Evolutionary conservation across 2,888 invertebrate species (phyloP), one percentile per base, ranked within the genome.

Genomic region (Eutolmus rufibarbis): DNA sequence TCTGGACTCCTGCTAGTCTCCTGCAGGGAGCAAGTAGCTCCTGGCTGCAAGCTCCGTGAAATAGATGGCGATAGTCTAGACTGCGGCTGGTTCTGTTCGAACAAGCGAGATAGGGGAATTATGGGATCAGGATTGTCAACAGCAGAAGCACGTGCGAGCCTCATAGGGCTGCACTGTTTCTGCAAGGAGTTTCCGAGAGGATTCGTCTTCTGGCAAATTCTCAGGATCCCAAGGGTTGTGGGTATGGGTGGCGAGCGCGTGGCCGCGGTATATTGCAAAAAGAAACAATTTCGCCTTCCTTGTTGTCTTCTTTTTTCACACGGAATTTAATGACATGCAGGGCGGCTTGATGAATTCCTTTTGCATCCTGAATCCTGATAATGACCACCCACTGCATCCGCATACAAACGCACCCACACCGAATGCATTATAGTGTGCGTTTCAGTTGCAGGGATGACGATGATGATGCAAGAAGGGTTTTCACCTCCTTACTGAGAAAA

Each of bases 121-220:
- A 34, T 82, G 19, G 66, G 8, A 28, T 12, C 66, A 74, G 56
- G 77, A n/a, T 77, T 82, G 86, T 23, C 43, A 74, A 76, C 16
- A 77, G 77, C 82, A 74, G 40, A 56, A 89, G 87, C 89, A 89
- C 89, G 89, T 88, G 89, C 51, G 86, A 19, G 23, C 86, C 87
- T 89, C 87, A 76, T 87, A 77, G 79, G 88, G 87, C 82, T 19
- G 34, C 37, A 23, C 28, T 78, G 9, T 43, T 23, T 43, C 74
- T 82, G 37, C 57, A 28, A 28, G 23, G 23, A 19, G 43, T 78
- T 78, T 19, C 51, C 14, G 16, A 79, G 2, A 51, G 16, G 14
- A 46, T 16, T 12, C 66, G 66, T 28, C 28, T 66, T 66, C 12
- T 46, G 4, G 14, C 16, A 34, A 85, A 74, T 78, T 78, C 57